Conservation (phyloP, 1,140 invertebrate species). For the Phymorhynchus buccinoides region DNA sequence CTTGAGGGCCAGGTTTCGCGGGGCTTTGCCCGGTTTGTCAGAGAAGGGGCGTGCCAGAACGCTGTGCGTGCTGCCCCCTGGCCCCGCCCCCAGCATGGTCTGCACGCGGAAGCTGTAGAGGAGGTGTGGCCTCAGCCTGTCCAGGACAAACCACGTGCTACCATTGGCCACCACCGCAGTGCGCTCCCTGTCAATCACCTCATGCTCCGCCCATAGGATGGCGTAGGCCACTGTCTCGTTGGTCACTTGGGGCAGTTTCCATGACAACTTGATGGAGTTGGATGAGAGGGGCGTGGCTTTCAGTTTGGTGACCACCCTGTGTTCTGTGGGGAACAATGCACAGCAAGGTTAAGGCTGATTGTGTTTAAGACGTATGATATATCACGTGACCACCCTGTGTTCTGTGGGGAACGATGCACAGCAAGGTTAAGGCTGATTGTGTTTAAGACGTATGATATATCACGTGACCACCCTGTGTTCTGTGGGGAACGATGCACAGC, state of each 20-base stretch:
- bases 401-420: too few relatives aligned
- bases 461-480: too few relatives aligned
- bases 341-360: too few relatives aligned
- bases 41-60: constrained; percentile 25
- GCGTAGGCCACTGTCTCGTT: constrained; percentile 39
- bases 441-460: too few relatives aligned
- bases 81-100: constrained; percentile 21
- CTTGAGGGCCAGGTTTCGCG: constrained; percentile 30
- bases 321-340: background rate
- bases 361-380: too few relatives aligned
- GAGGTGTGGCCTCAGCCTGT: constrained; percentile 35
- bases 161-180: constrained; percentile 30
- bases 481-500: too few relatives aligned
- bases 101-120: constrained; percentile 45
- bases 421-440: too few relatives aligned
- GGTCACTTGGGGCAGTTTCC: constrained; percentile 35
- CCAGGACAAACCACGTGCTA: constrained; percentile 19
- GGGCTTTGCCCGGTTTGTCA: constrained; percentile 38
- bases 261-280: constrained; percentile 35
- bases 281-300: constrained; percentile 36
- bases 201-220: constrained; percentile 38
- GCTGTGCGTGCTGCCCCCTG: constrained; percentile 22
- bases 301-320: constrained; percentile 34
- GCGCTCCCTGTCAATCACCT: constrained; percentile 19
- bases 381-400: too few relatives aligned